A percentile compares a stretch with the other conserved stretches of the same genome.
These are phyloP conservation scores for Diadegma fenestrale DNA, from an alignment of 2,888 invertebrate genomes.

Conservation along the genomic window DNA sequence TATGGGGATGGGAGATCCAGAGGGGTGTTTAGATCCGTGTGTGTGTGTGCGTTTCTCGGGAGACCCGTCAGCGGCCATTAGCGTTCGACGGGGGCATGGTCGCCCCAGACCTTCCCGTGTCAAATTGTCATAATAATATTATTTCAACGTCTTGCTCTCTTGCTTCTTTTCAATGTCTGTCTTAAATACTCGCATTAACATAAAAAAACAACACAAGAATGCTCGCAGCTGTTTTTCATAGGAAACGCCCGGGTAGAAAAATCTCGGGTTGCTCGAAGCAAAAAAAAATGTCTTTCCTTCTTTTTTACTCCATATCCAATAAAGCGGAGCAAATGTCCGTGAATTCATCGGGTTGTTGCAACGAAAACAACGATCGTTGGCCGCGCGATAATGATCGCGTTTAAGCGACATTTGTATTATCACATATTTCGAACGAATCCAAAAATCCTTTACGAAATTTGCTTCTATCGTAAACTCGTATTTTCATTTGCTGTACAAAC, in stretches of 20 bases:
- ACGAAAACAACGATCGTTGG: neutral
- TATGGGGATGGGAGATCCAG: constrained; percentile 44
- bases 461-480: neutral
- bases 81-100: constrained; percentile 77
- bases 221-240: constrained; percentile 37
- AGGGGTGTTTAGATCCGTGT: constrained; percentile 47
- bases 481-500: neutral
- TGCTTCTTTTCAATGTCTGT: constrained; percentile 1
- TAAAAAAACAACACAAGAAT: neutral
- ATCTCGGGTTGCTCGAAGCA: constrained; percentile 4
- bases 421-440: neutral
- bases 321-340: constrained; percentile 17
- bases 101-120: constrained; percentile 75
- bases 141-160: neutral
- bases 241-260: constrained; percentile 33
- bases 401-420: neutral
- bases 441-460: neutral
- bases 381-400: constrained; percentile 1
- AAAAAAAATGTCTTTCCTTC: constrained; percentile 41
- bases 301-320: constrained; percentile 18
- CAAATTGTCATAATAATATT: constrained; percentile 72
- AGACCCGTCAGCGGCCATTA: constrained; percentile 80
- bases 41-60: constrained; percentile 66
- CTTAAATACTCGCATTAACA: constrained; percentile 8
- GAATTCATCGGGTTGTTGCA: constrained; percentile 19